phyloP scores from a whole-genome alignment of 1,140 invertebrate species.

The Sarcophaga peregrina region DNA sequence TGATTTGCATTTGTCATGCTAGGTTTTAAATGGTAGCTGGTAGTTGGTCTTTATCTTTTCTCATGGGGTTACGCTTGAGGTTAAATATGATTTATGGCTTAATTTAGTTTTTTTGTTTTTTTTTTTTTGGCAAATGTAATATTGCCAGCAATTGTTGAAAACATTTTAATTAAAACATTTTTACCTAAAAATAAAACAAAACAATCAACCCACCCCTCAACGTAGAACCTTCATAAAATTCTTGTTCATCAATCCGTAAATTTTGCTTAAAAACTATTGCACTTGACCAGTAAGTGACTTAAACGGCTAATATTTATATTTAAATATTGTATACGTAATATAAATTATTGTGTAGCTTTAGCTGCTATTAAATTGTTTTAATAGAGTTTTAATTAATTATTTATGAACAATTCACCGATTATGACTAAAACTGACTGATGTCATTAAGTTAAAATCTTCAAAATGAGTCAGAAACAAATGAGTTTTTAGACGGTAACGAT shows the following conservation, averaged over 20 bases:
- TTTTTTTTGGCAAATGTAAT: neutral
- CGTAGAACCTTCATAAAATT: neutral
- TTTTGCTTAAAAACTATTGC: neutral
- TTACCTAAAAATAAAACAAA: neutral
- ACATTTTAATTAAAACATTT: constrained; percentile 6
- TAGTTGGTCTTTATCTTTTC: neutral
- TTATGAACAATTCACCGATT: neutral
- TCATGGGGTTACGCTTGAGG: constrained; percentile 15
- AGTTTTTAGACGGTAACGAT: too few relatives aligned
- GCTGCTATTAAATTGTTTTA: constrained; percentile 8
- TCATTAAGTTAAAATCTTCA: neutral
- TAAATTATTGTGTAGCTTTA: neutral
- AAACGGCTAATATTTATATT: neutral
- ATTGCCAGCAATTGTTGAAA: neutral
- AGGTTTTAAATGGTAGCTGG: neutral
- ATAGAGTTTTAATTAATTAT: constrained; percentile 28
- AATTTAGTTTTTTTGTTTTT: constrained; percentile 5
- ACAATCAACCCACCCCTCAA: neutral
- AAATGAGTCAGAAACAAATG: too few relatives aligned
- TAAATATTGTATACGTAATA: neutral
- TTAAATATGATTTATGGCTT: constrained; percentile 13
- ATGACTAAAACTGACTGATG: constrained; percentile 10
- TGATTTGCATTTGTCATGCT: neutral
- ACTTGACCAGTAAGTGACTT: neutral
- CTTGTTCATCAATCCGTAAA: constrained; percentile 22